These are phyloP conservation scores for Caenorhabditis sinica DNA, from an alignment of 2,888 invertebrate genomes.

Conservation along the genomic window DNA sequence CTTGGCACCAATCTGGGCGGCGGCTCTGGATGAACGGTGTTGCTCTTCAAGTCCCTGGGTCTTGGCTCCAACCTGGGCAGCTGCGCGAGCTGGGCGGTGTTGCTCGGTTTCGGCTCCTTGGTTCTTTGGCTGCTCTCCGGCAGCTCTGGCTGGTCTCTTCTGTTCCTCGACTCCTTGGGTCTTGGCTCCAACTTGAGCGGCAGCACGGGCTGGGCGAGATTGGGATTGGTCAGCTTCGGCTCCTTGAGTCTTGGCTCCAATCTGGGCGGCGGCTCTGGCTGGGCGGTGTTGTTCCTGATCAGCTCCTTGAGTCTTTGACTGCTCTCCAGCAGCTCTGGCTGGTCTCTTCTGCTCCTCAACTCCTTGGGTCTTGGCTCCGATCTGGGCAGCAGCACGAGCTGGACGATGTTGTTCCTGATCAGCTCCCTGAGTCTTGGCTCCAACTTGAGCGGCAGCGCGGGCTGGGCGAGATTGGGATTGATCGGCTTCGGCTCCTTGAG, in stretches of 20 bases:
- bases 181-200: neutral
- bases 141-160: neutral
- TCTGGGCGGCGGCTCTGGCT: neutral
- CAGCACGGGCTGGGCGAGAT: neutral
- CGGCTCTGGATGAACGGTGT: conserved; percentile 3
- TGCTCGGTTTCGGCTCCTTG: conserved; percentile 9
- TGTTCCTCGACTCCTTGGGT: conserved; percentile 1
- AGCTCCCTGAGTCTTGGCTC: neutral
- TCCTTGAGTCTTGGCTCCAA: neutral
- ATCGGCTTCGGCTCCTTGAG: conserved; percentile 3
- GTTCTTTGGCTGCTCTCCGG: neutral
- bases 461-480: neutral
- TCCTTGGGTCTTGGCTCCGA: neutral
- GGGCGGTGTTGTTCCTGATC: neutral
- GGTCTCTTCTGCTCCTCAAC: neutral
- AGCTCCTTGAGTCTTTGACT: neutral
- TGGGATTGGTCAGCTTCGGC: neutral
- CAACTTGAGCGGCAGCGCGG: neutral
- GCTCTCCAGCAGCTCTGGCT: conserved; percentile 10
- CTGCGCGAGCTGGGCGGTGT: conserved; percentile 2
- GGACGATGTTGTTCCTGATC: neutral
- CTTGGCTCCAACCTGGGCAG: neutral
- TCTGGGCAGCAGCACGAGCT: conserved; percentile 7
- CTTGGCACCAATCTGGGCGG: neutral
- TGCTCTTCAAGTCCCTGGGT: conserved; percentile 4